Base-by-base conservation (phyloP, 1,140 invertebrate genomes). In the Idris sp. region DNA sequence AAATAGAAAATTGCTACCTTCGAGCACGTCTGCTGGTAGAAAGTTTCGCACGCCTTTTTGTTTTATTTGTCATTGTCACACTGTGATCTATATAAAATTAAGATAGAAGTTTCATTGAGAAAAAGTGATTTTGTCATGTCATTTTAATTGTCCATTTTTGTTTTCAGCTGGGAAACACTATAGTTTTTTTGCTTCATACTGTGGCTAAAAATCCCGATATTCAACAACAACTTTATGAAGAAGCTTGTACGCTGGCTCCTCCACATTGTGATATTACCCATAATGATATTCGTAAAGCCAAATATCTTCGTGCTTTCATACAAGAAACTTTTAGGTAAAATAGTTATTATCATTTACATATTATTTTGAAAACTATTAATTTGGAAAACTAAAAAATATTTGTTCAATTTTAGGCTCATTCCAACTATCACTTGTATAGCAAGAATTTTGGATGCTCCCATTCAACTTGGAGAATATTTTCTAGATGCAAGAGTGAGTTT, bases 351-450 rank as follows among this genome's bases (percentile, higher is more conserved):
- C n/a, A n/a, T n/a, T n/a, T n/a, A n/a, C n/a, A n/a, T n/a, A n/a
- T n/a, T n/a, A n/a, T n/a, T n/a, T n/a, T n/a, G n/a, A n/a, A n/a
- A n/a, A n/a, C n/a, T n/a, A n/a, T n/a, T n/a, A n/a, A n/a, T n/a
- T n/a, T n/a, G n/a, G n/a, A n/a, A n/a, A n/a, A n/a, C n/a, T n/a
- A n/a, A n/a, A n/a, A n/a, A n/a, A 22, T 54, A 61, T 48, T 26
- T 53, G 3, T 25, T 25, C 22, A 25, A 83, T 46, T 83, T 46
- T 54, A 89, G 94, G 71, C 81, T 98, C 19, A 88, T 93, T 31
- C 96, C 96, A 1, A 96, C 95, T 9, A 93, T 95, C 1, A 92
- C 95, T 2, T 94, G 93, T 72, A 88, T 97, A 25, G 93, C 93
- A 0, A 88, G 97, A 72, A 91, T 97, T 18, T 82, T 95, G 7